Evolutionary conservation across 2,797 vertebrate genomes (phyloP).

Genomic region (Avahi laniger): DNA sequence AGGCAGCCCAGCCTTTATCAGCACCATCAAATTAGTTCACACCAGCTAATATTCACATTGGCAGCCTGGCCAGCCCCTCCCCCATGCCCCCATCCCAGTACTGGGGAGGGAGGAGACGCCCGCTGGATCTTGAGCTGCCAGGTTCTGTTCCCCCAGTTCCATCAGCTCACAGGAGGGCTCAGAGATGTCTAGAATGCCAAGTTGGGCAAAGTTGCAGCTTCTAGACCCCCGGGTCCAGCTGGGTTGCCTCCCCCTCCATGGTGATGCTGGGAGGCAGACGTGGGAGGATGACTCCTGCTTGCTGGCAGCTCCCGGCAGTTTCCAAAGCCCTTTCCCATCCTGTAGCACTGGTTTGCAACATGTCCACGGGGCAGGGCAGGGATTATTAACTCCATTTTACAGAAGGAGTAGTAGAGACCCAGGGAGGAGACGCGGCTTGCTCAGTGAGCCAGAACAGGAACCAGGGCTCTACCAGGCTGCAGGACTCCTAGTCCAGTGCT

Average conservation of each 20-base stretch:
- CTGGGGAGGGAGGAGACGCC: neutral
- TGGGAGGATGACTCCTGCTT: neutral
- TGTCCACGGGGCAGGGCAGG: slow-evolving; percentile 24
- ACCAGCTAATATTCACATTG: slow-evolving; percentile 80
- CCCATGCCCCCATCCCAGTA: neutral
- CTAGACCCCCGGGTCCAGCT: neutral
- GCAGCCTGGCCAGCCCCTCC: neutral
- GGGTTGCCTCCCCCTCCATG: neutral
- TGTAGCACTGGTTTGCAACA: slow-evolving; percentile 48
- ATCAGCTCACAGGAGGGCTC: neutral
- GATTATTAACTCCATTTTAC: slow-evolving; percentile 60
- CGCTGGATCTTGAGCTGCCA: neutral
- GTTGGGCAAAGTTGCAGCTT: neutral
- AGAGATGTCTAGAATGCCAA: neutral
- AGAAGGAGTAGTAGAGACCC: slow-evolving; percentile 59
- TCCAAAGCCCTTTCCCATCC: slow-evolving; percentile 32
- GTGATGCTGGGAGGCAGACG: neutral
- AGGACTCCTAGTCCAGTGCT: neutral
- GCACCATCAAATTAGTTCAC: slow-evolving; percentile 83
- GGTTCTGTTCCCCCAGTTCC: neutral
- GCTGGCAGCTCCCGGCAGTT: neutral
- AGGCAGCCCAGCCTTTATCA: slow-evolving; percentile 79
- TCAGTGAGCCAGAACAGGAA: neutral
- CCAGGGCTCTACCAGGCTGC: neutral
- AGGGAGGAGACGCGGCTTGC: neutral